Base-by-base conservation (phyloP, 2,113 vertebrate species). In the Gasterosteus nipponicus region DNA sequence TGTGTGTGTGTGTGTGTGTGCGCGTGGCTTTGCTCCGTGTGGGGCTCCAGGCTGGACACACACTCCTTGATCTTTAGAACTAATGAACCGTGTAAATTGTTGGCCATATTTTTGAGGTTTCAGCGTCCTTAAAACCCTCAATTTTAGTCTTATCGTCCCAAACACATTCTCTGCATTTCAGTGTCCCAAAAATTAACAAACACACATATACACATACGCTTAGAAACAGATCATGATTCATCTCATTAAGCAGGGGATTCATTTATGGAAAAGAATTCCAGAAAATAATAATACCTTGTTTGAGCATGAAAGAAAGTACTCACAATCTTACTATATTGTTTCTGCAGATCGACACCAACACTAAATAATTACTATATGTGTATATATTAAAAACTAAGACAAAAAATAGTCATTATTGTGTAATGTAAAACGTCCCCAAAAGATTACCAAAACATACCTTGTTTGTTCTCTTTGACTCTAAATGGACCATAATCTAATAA, bases 11-110 rank as follows among this genome's bases (percentile, higher is more conserved):
- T 38, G 59, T 56, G 26, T n/a, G 7, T 19, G 5, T 29, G 35
- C 5, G 35, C 5, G 35, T 5, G 44, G 69, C 61, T 51, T 51
- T 7, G 18, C 49, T 14, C 42, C 2, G 46, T 74, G 68, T 70
- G 54, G 47, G 39, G 51, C 80, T 85, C 19, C 77, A 73, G 86
- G 80, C 69, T 72, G 77, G 69, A 80, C 80, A 54, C 72, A 73
- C 80, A 64, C 76, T 64, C 56, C 57, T 54, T 79, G 72, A 84
- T 75, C 75, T 73, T 72, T 67, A 41, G 41, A 67, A 67, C 72
- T 59, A 79, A 82, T 74, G 72, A 73, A 78, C 53, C 72, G 1
- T 76, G 70, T 63, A 69, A 78, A 86, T 71, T 58, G 39, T 46
- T 62, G 15, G 31, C 22, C 58, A 19, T 42, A 39, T 54, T 83